Conservation (phyloP, 2,888 invertebrate species). For the Leptinotarsa tumamoca region DNA sequence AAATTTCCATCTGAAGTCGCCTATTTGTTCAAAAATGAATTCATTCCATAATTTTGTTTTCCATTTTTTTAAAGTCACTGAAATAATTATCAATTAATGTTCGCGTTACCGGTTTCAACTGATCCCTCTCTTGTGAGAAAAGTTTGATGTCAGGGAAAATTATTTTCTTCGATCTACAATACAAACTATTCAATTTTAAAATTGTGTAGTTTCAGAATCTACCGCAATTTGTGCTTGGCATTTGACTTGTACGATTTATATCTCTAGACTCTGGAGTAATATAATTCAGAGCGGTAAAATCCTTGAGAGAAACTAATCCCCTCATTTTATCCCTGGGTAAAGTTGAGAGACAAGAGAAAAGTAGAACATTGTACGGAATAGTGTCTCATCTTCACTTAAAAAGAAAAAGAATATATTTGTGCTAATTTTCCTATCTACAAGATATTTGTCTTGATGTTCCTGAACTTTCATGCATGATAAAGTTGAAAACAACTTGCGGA, state of each 20-base stretch:
- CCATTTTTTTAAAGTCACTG: too few relatives aligned
- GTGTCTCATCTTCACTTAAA: constrained; percentile 7
- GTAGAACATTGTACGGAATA: constrained; percentile 9
- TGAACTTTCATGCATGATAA: constrained; percentile 23
- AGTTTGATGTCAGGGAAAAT: too few relatives aligned
- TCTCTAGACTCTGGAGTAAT: not conserved
- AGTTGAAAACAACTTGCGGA: constrained; percentile 22
- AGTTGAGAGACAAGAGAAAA: constrained; percentile 6
- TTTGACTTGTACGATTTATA: not conserved
- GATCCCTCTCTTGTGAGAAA: too few relatives aligned
- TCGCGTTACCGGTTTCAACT: too few relatives aligned
- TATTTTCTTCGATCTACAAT: too few relatives aligned
- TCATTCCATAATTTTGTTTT: too few relatives aligned
- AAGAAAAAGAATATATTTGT: constrained; percentile 22
- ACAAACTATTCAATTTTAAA: too few relatives aligned
- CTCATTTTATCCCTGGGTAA: constrained; percentile 9
- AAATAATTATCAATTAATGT: too few relatives aligned
- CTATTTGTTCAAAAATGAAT: too few relatives aligned
- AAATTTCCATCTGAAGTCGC: too few relatives aligned
- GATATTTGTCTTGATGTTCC: constrained; percentile 22
- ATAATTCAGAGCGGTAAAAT: not conserved
- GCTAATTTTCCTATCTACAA: constrained; percentile 26
- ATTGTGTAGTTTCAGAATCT: too few relatives aligned
- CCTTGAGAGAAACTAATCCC: constrained; percentile 5
- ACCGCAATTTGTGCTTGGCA: too few relatives aligned